Evolutionary conservation across 2,888 invertebrate species (phyloP).

Genomic region (Cosmia pyralina): DNA sequence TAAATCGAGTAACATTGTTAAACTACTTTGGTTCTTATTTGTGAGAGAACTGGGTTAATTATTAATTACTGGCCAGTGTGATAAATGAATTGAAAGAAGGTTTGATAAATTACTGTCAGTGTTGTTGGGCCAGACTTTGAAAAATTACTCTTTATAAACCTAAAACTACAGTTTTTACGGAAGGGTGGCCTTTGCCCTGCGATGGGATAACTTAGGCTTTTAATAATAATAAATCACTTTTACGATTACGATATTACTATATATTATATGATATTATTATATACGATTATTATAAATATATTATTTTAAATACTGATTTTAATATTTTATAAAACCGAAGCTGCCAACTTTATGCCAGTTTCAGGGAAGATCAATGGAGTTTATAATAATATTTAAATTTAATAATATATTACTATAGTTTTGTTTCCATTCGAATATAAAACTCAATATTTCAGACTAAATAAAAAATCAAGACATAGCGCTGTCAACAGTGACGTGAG

Average conservation of each 20-base stretch:
- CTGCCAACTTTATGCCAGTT: neutral
- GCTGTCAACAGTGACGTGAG: too few relatives aligned
- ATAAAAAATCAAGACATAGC: too few relatives aligned
- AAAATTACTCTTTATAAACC: neutral
- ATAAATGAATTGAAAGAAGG: conserved; percentile 8
- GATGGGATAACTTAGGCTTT: neutral
- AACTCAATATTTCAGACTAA: too few relatives aligned
- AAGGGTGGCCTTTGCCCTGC: neutral
- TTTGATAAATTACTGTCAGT: conserved; percentile 14
- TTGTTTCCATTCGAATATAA: neutral
- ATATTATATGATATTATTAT: too few relatives aligned
- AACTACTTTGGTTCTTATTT: conserved; percentile 23
- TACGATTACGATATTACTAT: too few relatives aligned
- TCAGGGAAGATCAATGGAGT: neutral
- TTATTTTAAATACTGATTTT: neutral
- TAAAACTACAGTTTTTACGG: neutral
- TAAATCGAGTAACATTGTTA: conserved; percentile 23
- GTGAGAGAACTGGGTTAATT: neutral
- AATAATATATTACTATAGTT: neutral
- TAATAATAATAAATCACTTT: neutral
- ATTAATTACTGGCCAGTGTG: conserved; percentile 4
- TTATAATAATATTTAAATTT: neutral
- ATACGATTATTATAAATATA: too few relatives aligned
- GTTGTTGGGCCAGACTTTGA: neutral
- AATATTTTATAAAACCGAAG: neutral